phyloP scores from a whole-genome alignment of 1,140 invertebrate species.

The Daktulosphaira vitifoliae region DNA sequence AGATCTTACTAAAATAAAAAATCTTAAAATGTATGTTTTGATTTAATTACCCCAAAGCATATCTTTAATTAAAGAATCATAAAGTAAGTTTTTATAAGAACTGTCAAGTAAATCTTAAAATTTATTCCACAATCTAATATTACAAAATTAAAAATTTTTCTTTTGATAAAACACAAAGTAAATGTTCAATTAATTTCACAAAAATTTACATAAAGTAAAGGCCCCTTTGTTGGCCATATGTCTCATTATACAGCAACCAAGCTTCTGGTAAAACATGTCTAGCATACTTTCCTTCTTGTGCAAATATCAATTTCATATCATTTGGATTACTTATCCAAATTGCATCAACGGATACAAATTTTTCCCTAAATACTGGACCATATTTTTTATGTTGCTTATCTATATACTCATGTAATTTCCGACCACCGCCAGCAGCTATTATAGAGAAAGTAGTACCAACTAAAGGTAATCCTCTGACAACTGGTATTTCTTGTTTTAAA shows the following conservation, averaged over 20 bases:
- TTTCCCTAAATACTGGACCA: constrained; percentile 66
- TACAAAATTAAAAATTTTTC: no score
- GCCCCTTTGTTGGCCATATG: constrained; percentile 60
- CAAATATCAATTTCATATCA: constrained; percentile 61
- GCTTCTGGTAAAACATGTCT: constrained; percentile 69
- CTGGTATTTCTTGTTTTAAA: constrained; percentile 41
- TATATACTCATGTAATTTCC: constrained; percentile 60
- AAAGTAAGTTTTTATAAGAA: no score
- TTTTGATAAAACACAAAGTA: no score
- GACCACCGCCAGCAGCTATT: constrained; percentile 41
- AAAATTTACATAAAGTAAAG: constrained; percentile 78
- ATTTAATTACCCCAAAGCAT: no score
- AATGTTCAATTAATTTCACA: no score
- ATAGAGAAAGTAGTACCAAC: constrained; percentile 50
- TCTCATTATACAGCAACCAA: constrained; percentile 69
- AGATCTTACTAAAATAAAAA: no score
- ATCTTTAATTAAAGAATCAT: no score
- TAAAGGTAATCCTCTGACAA: constrained; percentile 48
- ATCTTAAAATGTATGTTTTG: no score
- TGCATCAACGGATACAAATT: constrained; percentile 54
- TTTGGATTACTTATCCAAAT: constrained; percentile 63
- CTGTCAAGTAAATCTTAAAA: no score
- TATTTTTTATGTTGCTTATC: constrained; percentile 59
- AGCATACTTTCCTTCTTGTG: constrained; percentile 67
- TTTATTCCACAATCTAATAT: no score